Evolutionary conservation across 2,797 vertebrate species (phyloP).

Genomic region (Poecilia picta): DNA sequence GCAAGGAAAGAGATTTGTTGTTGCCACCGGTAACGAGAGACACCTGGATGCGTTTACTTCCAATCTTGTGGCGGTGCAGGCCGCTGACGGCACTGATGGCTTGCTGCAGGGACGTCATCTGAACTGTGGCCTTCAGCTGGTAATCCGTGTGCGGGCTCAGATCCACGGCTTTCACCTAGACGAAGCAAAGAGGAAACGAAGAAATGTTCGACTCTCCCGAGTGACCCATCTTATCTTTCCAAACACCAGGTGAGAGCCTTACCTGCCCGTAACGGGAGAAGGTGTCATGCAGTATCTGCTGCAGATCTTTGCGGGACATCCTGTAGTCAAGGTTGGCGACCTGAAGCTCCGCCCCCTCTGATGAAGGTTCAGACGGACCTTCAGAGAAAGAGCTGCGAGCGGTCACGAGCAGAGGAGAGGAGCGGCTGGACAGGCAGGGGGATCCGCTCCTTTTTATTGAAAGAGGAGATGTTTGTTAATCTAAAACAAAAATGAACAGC

Average conservation of each 20-base stretch:
- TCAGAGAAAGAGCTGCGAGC: constrained; percentile 75
- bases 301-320: constrained; percentile 93
- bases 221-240: not conserved
- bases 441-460: constrained; percentile 83
- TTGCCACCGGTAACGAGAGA: constrained; percentile 88
- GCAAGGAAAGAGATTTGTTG: constrained; percentile 87
- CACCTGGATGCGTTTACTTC: constrained; percentile 93
- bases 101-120: constrained; percentile 93
- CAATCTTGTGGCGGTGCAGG: constrained; percentile 93
- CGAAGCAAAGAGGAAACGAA: not conserved
- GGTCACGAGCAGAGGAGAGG: constrained; percentile 84
- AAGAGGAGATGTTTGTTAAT: not conserved
- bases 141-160: constrained; percentile 98
- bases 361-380: constrained; percentile 84
- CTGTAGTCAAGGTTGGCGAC: constrained; percentile 96
- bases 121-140: constrained; percentile 91
- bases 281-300: constrained; percentile 87
- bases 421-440: constrained; percentile 89
- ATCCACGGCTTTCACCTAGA: constrained; percentile 90
- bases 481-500: not conserved
- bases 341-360: constrained; percentile 90
- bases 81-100: constrained; percentile 90
- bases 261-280: constrained; percentile 94
- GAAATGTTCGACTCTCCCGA: not conserved
- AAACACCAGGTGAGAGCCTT: constrained; percentile 20